Base-by-base conservation (phyloP, 2,888 invertebrate genomes). In the Physocephala rufipes region DNA sequence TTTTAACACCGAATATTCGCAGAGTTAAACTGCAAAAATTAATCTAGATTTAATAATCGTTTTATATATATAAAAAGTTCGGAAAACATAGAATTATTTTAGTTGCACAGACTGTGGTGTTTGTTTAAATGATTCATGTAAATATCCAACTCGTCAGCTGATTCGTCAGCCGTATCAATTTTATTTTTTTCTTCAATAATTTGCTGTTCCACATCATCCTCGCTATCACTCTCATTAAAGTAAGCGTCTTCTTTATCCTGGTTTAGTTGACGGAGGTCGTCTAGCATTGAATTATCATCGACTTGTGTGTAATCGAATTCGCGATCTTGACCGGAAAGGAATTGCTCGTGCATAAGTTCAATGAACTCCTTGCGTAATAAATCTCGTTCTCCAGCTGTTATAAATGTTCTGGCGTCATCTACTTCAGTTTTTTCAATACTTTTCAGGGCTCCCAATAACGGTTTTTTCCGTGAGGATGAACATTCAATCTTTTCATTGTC, bases 161-260 rank as follows among this genome's bases (percentile, higher is more conserved):
- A 82, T 30, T 78, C 78, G 1, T 76, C 28, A 28, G 12, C 24
- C 4, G 13, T 24, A 15, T 58, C 58, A 28, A 28, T 55, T 19
- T 21, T 21, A 19, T 15, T 0, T 24, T 26, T 16, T 5, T 15
- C 12, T 58, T 58, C 58, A 9, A 58, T 24, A 24, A 26, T 26
- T 12, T 58, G 58, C 58, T 24, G 51, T 83, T 79, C 76, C 85
- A 87, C 67, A 83, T 87, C 61, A 49, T 80, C 77, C 55, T 91
- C 90, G 75, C 92, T 91, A 30, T 90, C 89, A 83, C 95, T 95
- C 3, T 92, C 91, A 84, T 95, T 95, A 87, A 97, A 97, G 84
- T 97, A 97, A 81, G 91, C 92, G 78, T 97, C 96, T 85, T 97
- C 95, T 76, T 91, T 93, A 86, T 97, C 96, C 79, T 91, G 91